Base-by-base conservation (phyloP, 1,140 invertebrate species). In the Drosophila melanica region DNA sequence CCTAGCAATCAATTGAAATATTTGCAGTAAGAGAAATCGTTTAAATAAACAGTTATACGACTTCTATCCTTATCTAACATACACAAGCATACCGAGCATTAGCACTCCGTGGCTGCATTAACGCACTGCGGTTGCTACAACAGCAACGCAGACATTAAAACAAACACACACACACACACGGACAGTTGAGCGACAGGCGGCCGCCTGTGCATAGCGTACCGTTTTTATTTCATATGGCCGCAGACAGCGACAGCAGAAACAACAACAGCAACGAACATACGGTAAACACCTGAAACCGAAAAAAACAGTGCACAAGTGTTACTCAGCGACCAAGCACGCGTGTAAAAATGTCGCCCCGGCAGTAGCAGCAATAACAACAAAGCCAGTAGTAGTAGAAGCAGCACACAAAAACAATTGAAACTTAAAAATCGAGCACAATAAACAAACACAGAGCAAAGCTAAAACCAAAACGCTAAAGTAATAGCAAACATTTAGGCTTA, bases 201-300 rank as follows among this genome's bases (percentile, higher is more conserved):
- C 39, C 33, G 59, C 58, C 71, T 81, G 81, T 72, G 70, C 77
- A 91, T 87, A 91, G 72, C 65, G 90, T 76, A 91, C 79, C 70
- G 90, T 79, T 91, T 91, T 87, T 91, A 91, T 91, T 91, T 87
- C 90, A 91, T 91, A 90, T 51, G 75, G 73, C 45, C 23, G 75
- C 70, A 45, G 18, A 35, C 45, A 64, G 47, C 60, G 55, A 69
- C 51, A 57, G 45, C 45, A 57, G 39, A 55, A 72, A 41, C 79
- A 76, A 64, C 44, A 54, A 55, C 47, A 58, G 18, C 44, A 50
- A 51, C 58, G 77, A 70, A 48, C 47, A 54, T 68, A 73, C 48
- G 60, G 59, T 23, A 70, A 57, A 79, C 37, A 79, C 77, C 67
- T 77, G 70, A 81, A 64, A 84, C 65, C 71, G 66, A 64, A 81